These are phyloP conservation scores for Noctua comes DNA, from an alignment of 2,888 invertebrate genomes.

Conservation along the genomic window DNA sequence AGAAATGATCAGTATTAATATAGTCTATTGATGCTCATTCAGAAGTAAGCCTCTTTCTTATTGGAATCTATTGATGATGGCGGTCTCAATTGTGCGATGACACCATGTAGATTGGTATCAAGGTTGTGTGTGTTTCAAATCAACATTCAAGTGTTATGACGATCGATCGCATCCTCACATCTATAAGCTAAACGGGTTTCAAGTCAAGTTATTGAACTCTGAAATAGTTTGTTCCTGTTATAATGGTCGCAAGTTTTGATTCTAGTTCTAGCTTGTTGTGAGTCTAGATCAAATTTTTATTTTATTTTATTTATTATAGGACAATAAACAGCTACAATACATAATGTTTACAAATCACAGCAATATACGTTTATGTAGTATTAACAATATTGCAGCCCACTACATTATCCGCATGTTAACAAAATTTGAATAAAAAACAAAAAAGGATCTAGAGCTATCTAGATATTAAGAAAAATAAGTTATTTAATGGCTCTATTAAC, in stretches of 20 bases:
- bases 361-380: no score
- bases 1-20: slow-evolving; percentile 50
- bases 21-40: slow-evolving; percentile 49
- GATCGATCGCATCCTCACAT: slow-evolving; percentile 53
- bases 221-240: slow-evolving; percentile 37
- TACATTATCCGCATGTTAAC: no score
- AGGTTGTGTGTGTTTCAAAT: slow-evolving; percentile 76
- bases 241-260: slow-evolving; percentile 31
- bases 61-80: slow-evolving; percentile 65
- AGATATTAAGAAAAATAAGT: neutral
- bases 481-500: neutral
- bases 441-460: no score
- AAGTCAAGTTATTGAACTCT: slow-evolving; percentile 63
- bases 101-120: slow-evolving; percentile 74
- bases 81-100: slow-evolving; percentile 66
- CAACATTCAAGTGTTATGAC: slow-evolving; percentile 59
- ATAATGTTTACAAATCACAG: no score
- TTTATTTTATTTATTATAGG: no score
- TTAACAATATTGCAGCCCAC: no score
- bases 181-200: slow-evolving; percentile 61
- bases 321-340: no score
- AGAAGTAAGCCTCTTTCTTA: slow-evolving; percentile 57
- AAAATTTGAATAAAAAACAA: no score
- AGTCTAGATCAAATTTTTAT: no score
- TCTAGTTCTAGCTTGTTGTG: slow-evolving; percentile 14